These are phyloP conservation scores for Pelecanoides urinatrix DNA, from an alignment of 2,113 vertebrate genomes.

Conservation along the genomic window DNA sequence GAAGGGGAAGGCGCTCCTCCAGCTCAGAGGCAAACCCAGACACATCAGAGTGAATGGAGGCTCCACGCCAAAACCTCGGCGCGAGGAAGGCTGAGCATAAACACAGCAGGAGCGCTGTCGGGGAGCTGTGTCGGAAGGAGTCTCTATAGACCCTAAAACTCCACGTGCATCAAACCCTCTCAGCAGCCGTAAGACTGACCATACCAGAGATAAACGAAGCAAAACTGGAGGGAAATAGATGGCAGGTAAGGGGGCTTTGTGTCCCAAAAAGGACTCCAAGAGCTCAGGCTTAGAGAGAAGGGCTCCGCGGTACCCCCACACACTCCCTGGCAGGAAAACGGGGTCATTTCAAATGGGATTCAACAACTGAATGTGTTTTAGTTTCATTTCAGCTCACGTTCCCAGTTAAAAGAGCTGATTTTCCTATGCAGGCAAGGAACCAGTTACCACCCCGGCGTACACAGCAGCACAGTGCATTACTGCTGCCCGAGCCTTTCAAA, in stretches of 20 bases:
- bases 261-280: not conserved
- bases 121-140: not conserved
- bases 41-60: fast-evolving
- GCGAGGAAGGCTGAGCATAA: fast-evolving
- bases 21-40: not conserved
- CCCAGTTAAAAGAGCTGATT: not conserved
- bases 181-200: not conserved
- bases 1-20: not conserved
- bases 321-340: not conserved
- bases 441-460: fast-evolving
- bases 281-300: not conserved
- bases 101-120: not conserved
- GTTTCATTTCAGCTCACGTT: not conserved
- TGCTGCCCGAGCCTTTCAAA: not conserved
- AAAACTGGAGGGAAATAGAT: not conserved
- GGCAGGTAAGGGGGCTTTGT: not conserved
- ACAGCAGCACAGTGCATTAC: not conserved
- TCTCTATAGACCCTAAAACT: not conserved
- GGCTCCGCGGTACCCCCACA: not conserved
- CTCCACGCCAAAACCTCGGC: not conserved
- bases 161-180: not conserved
- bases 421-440: not conserved
- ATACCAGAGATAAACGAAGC: not conserved
- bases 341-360: not conserved
- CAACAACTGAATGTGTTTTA: not conserved